phyloP scores from a whole-genome alignment of 2,888 invertebrate species.

The Caprella mutica region DNA sequence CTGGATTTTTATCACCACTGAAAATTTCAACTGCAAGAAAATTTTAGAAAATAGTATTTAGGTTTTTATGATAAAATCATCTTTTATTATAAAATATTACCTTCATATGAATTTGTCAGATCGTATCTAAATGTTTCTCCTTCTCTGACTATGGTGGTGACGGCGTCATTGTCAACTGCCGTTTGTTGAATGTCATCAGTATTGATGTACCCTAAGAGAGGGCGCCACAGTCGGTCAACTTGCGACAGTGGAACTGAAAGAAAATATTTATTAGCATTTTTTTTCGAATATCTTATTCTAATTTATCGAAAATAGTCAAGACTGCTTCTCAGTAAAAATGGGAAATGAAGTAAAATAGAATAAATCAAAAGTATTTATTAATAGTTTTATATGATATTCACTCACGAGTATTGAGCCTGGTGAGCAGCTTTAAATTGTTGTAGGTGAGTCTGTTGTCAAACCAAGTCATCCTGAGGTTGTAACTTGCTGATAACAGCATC shows the following conservation, averaged over 20 bases:
- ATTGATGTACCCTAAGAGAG: constrained; percentile 22
- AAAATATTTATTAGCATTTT: no score
- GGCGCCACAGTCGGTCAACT: constrained; percentile 19
- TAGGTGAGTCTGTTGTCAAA: constrained; percentile 23
- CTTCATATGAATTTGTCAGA: constrained; percentile 25
- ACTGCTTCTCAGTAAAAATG: no score
- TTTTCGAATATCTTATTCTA: no score
- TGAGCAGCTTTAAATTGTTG: constrained; percentile 25
- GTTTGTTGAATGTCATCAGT: constrained; percentile 27
- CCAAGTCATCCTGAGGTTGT: constrained; percentile 25
- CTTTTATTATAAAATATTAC: no score
- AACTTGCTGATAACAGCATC: constrained; percentile 17
- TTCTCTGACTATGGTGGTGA: constrained; percentile 13
- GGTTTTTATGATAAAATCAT: no score
- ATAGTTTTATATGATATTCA: no score
- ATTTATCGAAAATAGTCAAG: no score
- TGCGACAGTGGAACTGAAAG: constrained; percentile 12
- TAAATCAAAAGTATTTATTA: no score
- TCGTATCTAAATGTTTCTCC: constrained; percentile 1
- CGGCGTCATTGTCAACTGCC: constrained; percentile 19
- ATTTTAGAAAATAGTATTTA: no score
- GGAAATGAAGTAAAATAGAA: no score
- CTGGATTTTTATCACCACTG: constrained; percentile 17
- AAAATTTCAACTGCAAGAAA: constrained; percentile 16
- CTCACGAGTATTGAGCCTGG: constrained; percentile 23